These are phyloP conservation scores for Aspidiotus destructor DNA, from an alignment of 2,888 invertebrate genomes.

Conservation along the genomic window DNA sequence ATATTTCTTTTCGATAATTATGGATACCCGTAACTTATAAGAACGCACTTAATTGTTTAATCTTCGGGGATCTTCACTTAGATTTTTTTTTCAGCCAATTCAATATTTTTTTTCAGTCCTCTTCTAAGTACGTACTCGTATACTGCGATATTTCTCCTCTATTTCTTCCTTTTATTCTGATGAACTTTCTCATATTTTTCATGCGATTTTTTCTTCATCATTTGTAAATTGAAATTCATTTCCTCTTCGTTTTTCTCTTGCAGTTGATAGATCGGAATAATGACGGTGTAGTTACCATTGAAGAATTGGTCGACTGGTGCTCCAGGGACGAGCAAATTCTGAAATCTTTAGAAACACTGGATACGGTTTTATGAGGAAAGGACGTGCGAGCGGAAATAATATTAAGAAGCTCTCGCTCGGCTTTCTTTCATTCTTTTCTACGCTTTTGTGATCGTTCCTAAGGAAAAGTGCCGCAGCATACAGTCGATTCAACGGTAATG, in stretches of 20 bases:
- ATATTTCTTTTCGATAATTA: no score
- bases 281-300: slow-evolving; percentile 69
- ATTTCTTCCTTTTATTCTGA: no score
- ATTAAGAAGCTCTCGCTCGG: slow-evolving; percentile 12
- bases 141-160: no score
- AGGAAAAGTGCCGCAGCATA: not conserved
- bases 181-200: no score
- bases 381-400: slow-evolving; percentile 19
- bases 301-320: slow-evolving; percentile 70
- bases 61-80: no score
- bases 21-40: no score
- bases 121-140: no score
- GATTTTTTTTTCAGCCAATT: no score
- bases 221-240: not conserved
- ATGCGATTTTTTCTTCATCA: no score
- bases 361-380: slow-evolving; percentile 60
- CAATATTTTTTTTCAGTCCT: no score
- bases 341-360: slow-evolving; percentile 59
- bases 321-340: slow-evolving; percentile 60
- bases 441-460: slow-evolving; percentile 15
- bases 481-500: not conserved
- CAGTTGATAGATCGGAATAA: slow-evolving; percentile 71
- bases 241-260: slow-evolving; percentile 30
- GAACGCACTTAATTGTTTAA: no score
- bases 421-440: slow-evolving; percentile 20